Percentiles rank a stretch among this genome's conserved stretches.
Evolutionary conservation across 2,888 invertebrate species (phyloP).

Genomic region (Germaria angustata): DNA sequence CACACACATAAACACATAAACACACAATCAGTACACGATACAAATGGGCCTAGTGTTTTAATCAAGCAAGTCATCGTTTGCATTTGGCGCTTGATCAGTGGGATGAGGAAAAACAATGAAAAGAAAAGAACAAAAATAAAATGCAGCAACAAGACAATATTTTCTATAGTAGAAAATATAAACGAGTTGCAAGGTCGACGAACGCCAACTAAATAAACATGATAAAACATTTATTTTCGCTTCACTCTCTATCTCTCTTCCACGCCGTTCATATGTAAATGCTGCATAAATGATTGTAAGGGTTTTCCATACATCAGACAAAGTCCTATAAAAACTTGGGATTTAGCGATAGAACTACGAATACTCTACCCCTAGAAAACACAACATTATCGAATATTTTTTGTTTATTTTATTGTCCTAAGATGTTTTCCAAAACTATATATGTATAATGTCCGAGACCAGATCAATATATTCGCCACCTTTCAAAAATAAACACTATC

Average conservation of each 20-base stretch:
- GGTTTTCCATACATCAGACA: no score
- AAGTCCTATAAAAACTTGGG: no score
- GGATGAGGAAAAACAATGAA: slow-evolving; percentile 32
- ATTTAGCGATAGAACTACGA: no score
- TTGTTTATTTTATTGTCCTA: no score
- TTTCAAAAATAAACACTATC: no score
- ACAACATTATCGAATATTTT: no score
- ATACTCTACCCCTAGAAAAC: no score
- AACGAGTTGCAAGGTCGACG: slow-evolving; percentile 80
- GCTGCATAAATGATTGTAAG: no score
- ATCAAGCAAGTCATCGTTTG: slow-evolving; percentile 2
- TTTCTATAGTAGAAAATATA: slow-evolving; percentile 66
- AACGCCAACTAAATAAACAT: slow-evolving; percentile 72
- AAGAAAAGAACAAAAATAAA: slow-evolving; percentile 46
- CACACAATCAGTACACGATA: neutral
- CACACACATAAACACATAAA: neutral
- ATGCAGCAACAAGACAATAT: slow-evolving; percentile 21
- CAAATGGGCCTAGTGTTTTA: slow-evolving; percentile 17
- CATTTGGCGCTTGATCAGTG: neutral
- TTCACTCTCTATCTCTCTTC: neutral
- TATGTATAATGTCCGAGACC: no score
- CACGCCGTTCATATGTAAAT: no score
- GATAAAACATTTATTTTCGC: slow-evolving; percentile 39
- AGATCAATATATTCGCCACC: no score
- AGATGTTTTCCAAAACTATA: no score